A percentile compares a stretch with the other conserved stretches of the same genome.
phyloP scores from a whole-genome alignment of 2,113 vertebrate genomes.

The Panurus biarmicus region DNA sequence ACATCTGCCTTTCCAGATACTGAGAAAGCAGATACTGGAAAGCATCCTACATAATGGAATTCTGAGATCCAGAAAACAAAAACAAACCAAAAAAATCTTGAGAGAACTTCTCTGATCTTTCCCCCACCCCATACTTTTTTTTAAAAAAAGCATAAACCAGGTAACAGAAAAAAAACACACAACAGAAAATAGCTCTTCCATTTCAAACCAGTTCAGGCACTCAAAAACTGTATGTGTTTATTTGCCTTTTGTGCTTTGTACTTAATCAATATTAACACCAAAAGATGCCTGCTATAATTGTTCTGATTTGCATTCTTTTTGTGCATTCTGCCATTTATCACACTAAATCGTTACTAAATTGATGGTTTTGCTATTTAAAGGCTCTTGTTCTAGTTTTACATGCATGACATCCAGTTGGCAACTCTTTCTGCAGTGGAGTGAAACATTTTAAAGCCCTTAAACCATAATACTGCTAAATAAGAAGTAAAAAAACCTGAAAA shows the following conservation, averaged over 20 bases:
- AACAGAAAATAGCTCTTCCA: not conserved
- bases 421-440: not conserved
- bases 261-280: not conserved
- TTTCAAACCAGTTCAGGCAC: not conserved
- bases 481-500: not conserved
- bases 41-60: not conserved
- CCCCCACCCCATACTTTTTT: accelerated
- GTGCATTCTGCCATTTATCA: not conserved
- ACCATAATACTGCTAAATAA: not conserved
- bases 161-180: not conserved
- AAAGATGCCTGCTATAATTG: not conserved
- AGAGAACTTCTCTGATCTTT: not conserved
- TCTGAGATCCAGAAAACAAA: not conserved
- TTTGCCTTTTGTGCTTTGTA: not conserved
- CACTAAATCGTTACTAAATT: not conserved
- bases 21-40: slow-evolving; percentile 7
- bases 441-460: not conserved
- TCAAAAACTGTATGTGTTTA: not conserved
- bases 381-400: slow-evolving; percentile 13
- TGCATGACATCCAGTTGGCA: slow-evolving; percentile 6
- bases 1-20: slow-evolving; percentile 13
- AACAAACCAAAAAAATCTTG: not conserved
- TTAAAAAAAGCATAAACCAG: not conserved
- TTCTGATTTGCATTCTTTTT: not conserved
- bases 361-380: not conserved